Base-by-base conservation (phyloP, 2,888 invertebrate species). In the Scaptomyza tumidula region DNA sequence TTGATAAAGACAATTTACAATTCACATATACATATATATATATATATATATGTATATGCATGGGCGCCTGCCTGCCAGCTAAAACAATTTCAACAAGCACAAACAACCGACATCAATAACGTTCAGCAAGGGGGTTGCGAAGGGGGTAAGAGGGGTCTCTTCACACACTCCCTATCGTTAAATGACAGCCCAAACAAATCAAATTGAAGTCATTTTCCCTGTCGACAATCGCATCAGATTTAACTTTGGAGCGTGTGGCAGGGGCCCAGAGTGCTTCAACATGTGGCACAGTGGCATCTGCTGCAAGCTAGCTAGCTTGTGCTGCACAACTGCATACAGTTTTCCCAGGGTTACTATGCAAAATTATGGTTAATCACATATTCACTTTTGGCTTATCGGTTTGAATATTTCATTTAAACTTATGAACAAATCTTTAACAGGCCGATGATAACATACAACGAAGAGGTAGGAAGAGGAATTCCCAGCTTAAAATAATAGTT, bases 1-100 rank as follows among this genome's bases (percentile, higher is more conserved):
- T 84, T 85, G 84, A 88, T 85, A 85, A 85, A 88, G 84, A 85
- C 88, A 86, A 88, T 85, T 85, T 86, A 86, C 85, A 82, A 70
- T 80, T 67, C 69, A 81, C 82, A 80, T 19, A 19, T 19, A 19
- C 19, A 19, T 19, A 77, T 29, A 29, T 29, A 29, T 29, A 6
- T 29, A 5, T 29, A 6, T 29, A 6, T 29, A 5, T 2, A 29
- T 29, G 7, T 29, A 10, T 84, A 58, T 78, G 69, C 57, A 66
- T 69, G 73, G 62, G 63, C 58, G 56, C 66, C 71, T 60, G 62
- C 54, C 73, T 14, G 37, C 39, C 39, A 57, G 67, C 61, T 59
- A 78, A 85, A 71, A 59, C 61, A 75, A 75, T 76, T 77, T 78
- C 67, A 78, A 57, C 66, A 63, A 58, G 14, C 66, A 61, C 63